Percentiles rank a stretch among this genome's conserved stretches.
These are phyloP conservation scores for Eilema caniola DNA, from an alignment of 2,888 invertebrate species.

Conservation along the genomic window DNA sequence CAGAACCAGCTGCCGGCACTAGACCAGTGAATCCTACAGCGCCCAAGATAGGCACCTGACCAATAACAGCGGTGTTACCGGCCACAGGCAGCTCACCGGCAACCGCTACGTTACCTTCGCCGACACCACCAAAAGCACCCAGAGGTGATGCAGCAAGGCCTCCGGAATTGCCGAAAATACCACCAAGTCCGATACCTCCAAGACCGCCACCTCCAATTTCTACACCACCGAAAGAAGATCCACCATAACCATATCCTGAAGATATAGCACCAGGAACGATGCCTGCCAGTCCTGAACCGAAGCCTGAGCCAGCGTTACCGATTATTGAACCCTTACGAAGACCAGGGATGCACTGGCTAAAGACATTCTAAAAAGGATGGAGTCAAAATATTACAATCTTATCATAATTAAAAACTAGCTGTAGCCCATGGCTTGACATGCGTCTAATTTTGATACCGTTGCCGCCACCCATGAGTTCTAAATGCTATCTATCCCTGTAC, in stretches of 20 bases:
- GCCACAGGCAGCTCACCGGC: constrained; percentile 46
- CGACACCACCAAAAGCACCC: constrained; percentile 27
- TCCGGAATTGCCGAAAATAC: neutral
- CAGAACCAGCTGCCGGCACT: constrained; percentile 25
- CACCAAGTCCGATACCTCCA: neutral
- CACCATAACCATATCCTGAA: neutral
- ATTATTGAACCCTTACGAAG: neutral
- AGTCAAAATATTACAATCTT: too few relatives aligned
- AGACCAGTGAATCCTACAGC: constrained; percentile 42
- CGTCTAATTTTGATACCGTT: too few relatives aligned
- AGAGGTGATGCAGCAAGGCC: neutral
- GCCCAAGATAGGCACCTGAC: constrained; percentile 54
- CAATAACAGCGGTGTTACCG: constrained; percentile 33
- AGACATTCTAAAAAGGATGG: neutral
- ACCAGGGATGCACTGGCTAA: neutral
- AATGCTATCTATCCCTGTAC: too few relatives aligned
- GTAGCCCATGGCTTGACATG: too few relatives aligned
- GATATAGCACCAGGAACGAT: neutral
- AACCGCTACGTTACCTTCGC: constrained; percentile 56
- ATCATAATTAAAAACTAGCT: too few relatives aligned
- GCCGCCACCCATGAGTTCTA: too few relatives aligned
- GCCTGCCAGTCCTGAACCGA: neutral
- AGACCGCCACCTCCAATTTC: neutral
- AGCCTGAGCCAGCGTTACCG: neutral
- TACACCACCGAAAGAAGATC: neutral